phyloP scores from a whole-genome alignment of 2,888 invertebrate genomes.

The Perizoma affinitatum region DNA sequence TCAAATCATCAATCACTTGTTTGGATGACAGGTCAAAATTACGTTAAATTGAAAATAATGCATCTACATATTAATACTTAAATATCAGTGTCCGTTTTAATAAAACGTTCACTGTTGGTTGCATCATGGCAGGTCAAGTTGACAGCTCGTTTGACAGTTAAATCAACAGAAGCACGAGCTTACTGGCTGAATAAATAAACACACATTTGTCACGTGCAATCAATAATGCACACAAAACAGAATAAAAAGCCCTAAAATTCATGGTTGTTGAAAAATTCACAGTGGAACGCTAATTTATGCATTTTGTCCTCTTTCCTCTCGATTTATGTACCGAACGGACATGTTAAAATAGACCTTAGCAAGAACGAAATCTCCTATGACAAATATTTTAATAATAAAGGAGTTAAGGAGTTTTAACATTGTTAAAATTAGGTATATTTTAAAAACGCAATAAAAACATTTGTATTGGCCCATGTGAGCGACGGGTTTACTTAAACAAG shows the following conservation, averaged over 20 bases:
- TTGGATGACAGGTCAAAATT: constrained; percentile 19
- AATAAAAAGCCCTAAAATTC: constrained; percentile 30
- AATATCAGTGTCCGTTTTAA: constrained; percentile 14
- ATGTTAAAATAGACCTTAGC: too few relatives aligned
- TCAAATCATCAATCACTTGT: constrained; percentile 25
- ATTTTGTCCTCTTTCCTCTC: constrained; percentile 27
- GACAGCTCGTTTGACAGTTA: constrained; percentile 67
- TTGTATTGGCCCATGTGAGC: too few relatives aligned
- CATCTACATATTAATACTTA: constrained; percentile 1
- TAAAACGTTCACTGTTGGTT: constrained; percentile 20
- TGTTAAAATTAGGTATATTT: too few relatives aligned
- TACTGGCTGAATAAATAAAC: constrained; percentile 32
- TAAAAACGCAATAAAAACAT: too few relatives aligned
- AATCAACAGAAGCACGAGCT: constrained; percentile 53
- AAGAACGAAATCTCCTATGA: too few relatives aligned
- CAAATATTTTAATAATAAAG: too few relatives aligned
- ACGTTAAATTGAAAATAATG: constrained; percentile 23
- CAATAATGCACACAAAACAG: constrained; percentile 23
- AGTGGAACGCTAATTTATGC: constrained; percentile 34
- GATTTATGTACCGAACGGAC: not conserved
- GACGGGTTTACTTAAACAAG: constrained; percentile 11
- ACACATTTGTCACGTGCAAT: constrained; percentile 35
- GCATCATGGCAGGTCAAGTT: constrained; percentile 43
- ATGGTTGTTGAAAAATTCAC: constrained; percentile 32
- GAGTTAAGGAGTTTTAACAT: too few relatives aligned